Percentiles rank a stretch among this genome's conserved stretches.
phyloP scores from a whole-genome alignment of 2,888 invertebrate genomes.

The Odiellus spinosus region DNA sequence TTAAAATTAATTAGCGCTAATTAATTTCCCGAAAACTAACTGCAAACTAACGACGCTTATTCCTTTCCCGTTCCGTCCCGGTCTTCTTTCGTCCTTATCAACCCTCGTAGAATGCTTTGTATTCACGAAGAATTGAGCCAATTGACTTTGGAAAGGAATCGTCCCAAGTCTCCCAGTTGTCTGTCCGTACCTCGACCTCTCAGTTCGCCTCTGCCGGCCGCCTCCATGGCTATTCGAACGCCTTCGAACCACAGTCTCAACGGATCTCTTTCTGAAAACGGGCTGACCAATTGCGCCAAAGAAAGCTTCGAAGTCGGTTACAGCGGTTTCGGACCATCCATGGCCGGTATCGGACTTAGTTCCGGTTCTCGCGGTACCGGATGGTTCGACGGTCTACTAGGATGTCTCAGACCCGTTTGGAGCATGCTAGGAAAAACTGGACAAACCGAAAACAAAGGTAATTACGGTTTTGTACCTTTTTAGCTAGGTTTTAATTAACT shows the following conservation, averaged over 20 bases:
- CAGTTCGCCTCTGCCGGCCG: too few relatives aligned
- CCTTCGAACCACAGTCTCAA: neutral
- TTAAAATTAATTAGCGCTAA: too few relatives aligned
- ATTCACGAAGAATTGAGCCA: constrained; percentile 9
- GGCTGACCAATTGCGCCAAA: neutral
- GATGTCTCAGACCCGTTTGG: constrained; percentile 73
- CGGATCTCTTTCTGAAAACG: neutral
- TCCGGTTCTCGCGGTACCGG: constrained; percentile 24
- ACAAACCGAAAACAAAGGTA: neutral
- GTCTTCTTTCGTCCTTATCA: neutral
- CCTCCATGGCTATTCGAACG: neutral
- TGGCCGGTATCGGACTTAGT: neutral
- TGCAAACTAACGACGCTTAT: too few relatives aligned
- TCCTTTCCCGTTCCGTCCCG: neutral
- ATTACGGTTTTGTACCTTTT: too few relatives aligned
- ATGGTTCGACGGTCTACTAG: constrained; percentile 68
- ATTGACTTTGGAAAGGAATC: constrained; percentile 1
- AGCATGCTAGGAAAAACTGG: constrained; percentile 64
- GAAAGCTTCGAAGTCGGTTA: neutral
- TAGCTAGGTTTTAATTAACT: too few relatives aligned
- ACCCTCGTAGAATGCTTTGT: constrained; percentile 6
- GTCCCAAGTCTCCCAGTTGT: neutral
- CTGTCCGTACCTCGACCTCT: neutral
- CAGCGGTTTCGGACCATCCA: too few relatives aligned
- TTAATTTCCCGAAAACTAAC: too few relatives aligned